Evolutionary conservation across 37 sponge, comb jelly and placozoan species (phyloP).

Genomic region (Ephydatia muelleri): DNA sequence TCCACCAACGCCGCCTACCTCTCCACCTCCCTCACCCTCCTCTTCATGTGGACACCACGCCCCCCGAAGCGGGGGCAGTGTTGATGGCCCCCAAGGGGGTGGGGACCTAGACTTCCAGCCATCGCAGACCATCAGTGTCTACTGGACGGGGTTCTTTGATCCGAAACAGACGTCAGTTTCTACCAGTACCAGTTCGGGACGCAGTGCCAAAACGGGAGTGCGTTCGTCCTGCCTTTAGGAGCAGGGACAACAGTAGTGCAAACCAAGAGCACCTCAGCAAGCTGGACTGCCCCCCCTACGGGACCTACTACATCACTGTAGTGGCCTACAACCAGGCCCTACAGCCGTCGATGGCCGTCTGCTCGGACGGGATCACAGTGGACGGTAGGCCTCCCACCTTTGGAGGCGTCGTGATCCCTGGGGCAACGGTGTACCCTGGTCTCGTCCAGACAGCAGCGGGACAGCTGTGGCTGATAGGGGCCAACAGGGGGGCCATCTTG

Average conservation of each 20-base stretch:
- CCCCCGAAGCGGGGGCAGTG: conserved; percentile 69
- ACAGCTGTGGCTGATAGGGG: conserved; percentile 45
- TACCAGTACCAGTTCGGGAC: conserved; percentile 60
- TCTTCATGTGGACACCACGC: conserved; percentile 78
- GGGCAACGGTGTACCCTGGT: conserved; percentile 26
- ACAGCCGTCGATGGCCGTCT: conserved; percentile 53
- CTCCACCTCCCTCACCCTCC: conserved; percentile 23
- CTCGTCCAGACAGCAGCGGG: conserved; percentile 4
- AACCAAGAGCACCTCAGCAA: conserved; percentile 42
- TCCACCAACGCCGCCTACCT: conserved; percentile 73
- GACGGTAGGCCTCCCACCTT: conserved; percentile 62
- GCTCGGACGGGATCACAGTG: conserved; percentile 80
- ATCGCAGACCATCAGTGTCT: neutral
- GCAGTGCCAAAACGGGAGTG: conserved; percentile 25
- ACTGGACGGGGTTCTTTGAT: conserved; percentile 87
- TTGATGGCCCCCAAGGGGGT: conserved; percentile 47
- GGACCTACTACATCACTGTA: conserved; percentile 66
- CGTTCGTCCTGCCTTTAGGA: conserved; percentile 39
- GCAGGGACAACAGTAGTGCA: neutral
- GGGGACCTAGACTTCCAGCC: conserved; percentile 68
- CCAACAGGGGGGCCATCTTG: conserved; percentile 17
- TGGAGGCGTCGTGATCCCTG: conserved; percentile 34
- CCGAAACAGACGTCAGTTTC: conserved; percentile 63
- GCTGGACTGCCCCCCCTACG: conserved; percentile 54
- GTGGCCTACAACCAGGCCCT: conserved; percentile 72